Conservation (phyloP, 1,140 invertebrate genomes). For the Sycophila sp. region DNA sequence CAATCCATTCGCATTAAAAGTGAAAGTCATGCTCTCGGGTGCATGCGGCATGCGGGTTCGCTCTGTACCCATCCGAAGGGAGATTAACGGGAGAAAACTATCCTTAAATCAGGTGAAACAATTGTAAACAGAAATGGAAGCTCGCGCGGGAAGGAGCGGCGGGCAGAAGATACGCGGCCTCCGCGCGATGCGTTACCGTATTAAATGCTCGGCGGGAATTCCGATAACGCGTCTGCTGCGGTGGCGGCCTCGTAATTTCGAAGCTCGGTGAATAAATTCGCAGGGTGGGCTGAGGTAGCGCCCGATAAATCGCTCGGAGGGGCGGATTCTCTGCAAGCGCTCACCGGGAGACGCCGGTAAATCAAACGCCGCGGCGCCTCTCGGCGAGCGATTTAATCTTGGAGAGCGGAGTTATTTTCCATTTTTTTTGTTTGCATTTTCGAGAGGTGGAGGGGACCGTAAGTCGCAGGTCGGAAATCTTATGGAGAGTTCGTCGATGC, state of each 20-base stretch:
- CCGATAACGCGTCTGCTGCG: neutral
- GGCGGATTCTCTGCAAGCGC: neutral
- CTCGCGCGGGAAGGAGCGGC: too few species aligned
- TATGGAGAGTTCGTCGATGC: too few species aligned
- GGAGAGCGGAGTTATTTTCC: neutral
- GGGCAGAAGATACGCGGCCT: too few species aligned
- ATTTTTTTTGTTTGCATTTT: neutral
- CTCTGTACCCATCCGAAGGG: too few species aligned
- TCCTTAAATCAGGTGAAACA: too few species aligned
- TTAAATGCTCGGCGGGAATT: neutral
- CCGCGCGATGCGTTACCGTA: neutral
- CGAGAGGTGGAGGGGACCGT: neutral
- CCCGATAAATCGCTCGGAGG: neutral
- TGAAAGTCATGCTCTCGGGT: too few species aligned
- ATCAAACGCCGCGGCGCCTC: neutral
- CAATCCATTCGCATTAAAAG: too few species aligned
- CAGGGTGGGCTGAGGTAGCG: too few species aligned
- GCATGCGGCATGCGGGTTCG: too few species aligned
- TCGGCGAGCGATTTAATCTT: constrained; percentile 3
- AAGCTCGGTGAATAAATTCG: neutral
- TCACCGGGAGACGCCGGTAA: neutral
- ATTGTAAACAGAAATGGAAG: too few species aligned
- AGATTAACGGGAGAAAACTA: too few species aligned
- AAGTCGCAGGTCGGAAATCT: too few species aligned
- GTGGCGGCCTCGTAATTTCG: neutral